These are phyloP conservation scores for Heliconius cydno DNA, from an alignment of 2,888 invertebrate species.

Conservation along the genomic window DNA sequence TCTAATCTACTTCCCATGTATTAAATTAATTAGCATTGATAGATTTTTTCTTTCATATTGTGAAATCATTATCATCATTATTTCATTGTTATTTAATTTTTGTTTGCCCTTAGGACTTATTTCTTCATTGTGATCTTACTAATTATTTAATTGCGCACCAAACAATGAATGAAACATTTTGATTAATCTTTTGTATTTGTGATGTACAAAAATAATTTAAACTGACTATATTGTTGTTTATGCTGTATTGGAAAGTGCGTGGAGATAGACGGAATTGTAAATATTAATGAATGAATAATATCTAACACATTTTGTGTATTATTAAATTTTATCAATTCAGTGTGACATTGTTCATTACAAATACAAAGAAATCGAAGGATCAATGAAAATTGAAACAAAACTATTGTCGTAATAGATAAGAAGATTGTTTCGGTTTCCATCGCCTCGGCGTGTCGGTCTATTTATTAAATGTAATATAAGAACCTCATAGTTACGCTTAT, in stretches of 20 bases:
- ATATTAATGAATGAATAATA: not conserved
- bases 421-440: slow-evolving; percentile 22
- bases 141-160: slow-evolving; percentile 25
- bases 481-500: slow-evolving; percentile 63
- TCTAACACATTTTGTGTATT: not conserved
- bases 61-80: slow-evolving; percentile 35
- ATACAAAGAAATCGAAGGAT: slow-evolving; percentile 11
- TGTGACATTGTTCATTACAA: slow-evolving; percentile 11
- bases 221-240: not conserved
- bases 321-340: slow-evolving; percentile 8
- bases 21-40: slow-evolving; percentile 24
- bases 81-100: slow-evolving; percentile 36
- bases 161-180: not conserved
- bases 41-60: slow-evolving; percentile 26
- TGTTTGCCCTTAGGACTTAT: slow-evolving; percentile 30
- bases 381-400: slow-evolving; percentile 22
- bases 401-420: not conserved
- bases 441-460: slow-evolving; percentile 34
- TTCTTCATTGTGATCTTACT: slow-evolving; percentile 24
- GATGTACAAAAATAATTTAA: slow-evolving; percentile 5
- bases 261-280: not conserved
- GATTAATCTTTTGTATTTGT: slow-evolving; percentile 26
- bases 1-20: slow-evolving; percentile 38
- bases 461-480: slow-evolving; percentile 48
- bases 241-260: slow-evolving; percentile 1